Evolutionary conservation across 2,113 vertebrate genomes (phyloP).

Genomic region (Taurulus bubalis): DNA sequence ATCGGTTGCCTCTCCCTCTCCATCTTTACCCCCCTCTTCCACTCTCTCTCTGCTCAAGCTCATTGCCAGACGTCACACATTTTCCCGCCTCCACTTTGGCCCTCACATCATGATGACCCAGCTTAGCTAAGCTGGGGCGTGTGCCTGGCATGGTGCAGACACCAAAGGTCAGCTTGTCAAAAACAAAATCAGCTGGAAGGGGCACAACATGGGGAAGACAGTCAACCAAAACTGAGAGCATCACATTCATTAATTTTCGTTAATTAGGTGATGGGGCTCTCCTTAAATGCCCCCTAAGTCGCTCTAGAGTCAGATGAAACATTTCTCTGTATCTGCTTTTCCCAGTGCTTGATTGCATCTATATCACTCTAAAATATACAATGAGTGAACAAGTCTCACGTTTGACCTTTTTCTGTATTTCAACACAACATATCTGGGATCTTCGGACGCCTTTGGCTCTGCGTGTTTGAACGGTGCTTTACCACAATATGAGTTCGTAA

Average conservation of each 20-base stretch:
- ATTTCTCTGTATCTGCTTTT: not conserved
- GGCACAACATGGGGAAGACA: not conserved
- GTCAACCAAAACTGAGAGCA: slow-evolving; percentile 5
- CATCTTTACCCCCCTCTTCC: not conserved
- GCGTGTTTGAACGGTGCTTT: not conserved
- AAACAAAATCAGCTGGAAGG: slow-evolving; percentile 53
- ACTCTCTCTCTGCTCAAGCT: slow-evolving; percentile 39
- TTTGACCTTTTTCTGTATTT: not conserved
- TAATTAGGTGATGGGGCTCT: not conserved
- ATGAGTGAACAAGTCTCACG: not conserved
- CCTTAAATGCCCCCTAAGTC: not conserved
- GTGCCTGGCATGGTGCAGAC: slow-evolving; percentile 9
- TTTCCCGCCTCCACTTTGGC: slow-evolving; percentile 52
- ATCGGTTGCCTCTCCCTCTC: slow-evolving; percentile 64
- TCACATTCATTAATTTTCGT: slow-evolving; percentile 19
- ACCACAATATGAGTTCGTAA: not conserved
- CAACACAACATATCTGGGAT: not conserved
- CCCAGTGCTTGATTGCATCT: not conserved
- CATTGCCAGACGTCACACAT: slow-evolving; percentile 59
- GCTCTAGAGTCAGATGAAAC: slow-evolving; percentile 21
- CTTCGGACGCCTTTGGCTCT: not conserved
- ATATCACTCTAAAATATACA: not conserved
- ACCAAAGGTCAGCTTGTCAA: slow-evolving; percentile 58
- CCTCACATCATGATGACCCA: slow-evolving; percentile 30
- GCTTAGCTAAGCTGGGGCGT: slow-evolving; percentile 17